Evolutionary conservation across 2,797 vertebrate genomes (phyloP), one percentile per base, ranked within the genome.

Genomic region (Melanotaenia pygmaea): DNA sequence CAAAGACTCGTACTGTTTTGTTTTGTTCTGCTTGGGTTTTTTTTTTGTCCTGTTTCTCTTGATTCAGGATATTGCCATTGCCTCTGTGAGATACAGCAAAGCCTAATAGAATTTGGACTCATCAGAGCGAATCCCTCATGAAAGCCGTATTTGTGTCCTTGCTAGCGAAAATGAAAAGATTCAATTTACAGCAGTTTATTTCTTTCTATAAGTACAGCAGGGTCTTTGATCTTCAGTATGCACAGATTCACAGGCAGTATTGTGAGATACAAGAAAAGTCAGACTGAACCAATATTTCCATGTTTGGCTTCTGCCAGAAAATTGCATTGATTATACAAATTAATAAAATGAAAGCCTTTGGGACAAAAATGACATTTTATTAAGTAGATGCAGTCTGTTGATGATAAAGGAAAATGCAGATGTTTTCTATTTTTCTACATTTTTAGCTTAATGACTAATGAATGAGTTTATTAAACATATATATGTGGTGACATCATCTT

Each of bases 151-250:
- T 61, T 77, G 54, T 77, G 74, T 86, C 77, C 72, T 75, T 81
- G 77, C 64, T 57, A 70, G 66, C 65, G 75, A 80, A 85, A 85
- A 84, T 80, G 70, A 85, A 86, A 84, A 83, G 75, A 88, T 87
- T 79, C 67, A 75, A 86, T 86, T 88, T 72, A 70, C 68, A 83
- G 84, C 43, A 54, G 70, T 85, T 79, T 84, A 77, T 77, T 79
- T 32, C 77, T 43, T 50, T 56, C 66, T 20, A 58, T 77, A 59
- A 70, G 68, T 45, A 66, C 57, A 37, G 72, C 38, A 6, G n/a
- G 14, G 35, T 51, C 57, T 87, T 78, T 89, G 80, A 87, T 86
- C 76, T 76, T 67, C 51, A 67, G 66, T 34, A 70, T 54, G 57
- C 32, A 51, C 68, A 58, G 56, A 34, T 72, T 57, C 18, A 1